Conservation (phyloP, 2,113 vertebrate genomes). For the Pluvianellus socialis region DNA sequence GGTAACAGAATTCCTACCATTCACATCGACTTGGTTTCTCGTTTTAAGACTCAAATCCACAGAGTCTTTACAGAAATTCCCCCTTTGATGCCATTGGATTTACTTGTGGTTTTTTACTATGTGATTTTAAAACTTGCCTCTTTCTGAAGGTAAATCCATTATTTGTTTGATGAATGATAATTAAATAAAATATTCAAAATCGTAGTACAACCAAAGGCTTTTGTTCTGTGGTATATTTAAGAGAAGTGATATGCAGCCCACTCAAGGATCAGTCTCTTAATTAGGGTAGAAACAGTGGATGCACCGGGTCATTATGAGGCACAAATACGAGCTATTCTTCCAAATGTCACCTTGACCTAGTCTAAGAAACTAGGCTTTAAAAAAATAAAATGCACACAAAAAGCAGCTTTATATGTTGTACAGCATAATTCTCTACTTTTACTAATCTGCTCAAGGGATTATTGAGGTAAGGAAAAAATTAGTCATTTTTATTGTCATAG, state of each 20-base stretch:
- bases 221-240: not conserved
- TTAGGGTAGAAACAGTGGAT: not conserved
- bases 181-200: not conserved
- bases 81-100: not conserved
- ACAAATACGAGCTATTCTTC: not conserved
- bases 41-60: not conserved
- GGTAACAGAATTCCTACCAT: not conserved
- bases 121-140: not conserved
- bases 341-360: not conserved
- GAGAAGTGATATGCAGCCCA: not conserved
- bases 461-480: conserved; percentile 19
- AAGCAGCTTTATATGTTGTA: conserved; percentile 32
- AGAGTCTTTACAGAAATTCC: not conserved
- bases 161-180: not conserved
- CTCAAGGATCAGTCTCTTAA: not conserved
- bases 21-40: not conserved
- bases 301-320: not conserved
- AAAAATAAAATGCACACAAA: conserved; percentile 16
- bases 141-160: not conserved
- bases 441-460: conserved; percentile 57
- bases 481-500: not conserved
- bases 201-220: not conserved
- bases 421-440: conserved; percentile 13
- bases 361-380: not conserved
- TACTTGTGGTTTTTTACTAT: not conserved